These are phyloP conservation scores for Erpobdella octoculata DNA, from an alignment of 2,888 invertebrate genomes.

Conservation along the genomic window DNA sequence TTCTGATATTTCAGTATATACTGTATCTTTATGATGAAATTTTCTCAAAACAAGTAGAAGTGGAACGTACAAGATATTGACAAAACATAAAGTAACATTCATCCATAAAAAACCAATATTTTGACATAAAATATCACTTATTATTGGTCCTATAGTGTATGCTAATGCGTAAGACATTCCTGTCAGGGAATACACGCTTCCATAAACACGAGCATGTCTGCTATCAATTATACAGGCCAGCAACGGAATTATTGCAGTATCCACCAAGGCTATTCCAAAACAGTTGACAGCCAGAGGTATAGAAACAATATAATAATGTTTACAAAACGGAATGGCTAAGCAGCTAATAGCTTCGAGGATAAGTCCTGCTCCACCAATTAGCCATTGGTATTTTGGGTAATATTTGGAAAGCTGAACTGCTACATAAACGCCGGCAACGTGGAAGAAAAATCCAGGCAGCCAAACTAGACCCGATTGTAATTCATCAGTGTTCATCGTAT, in stretches of 20 bases:
- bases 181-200: background rate
- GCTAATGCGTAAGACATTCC: background rate
- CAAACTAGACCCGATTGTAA: background rate
- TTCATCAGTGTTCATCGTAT: background rate
- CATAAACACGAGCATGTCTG: background rate
- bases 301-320: background rate
- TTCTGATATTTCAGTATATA: too few relatives aligned
- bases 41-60: too few relatives aligned
- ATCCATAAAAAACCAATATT: too few relatives aligned
- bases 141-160: background rate
- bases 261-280: background rate
- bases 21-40: too few relatives aligned
- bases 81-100: too few relatives aligned
- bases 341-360: background rate
- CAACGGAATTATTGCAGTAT: background rate
- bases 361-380: background rate
- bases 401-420: background rate
- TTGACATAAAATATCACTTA: too few relatives aligned
- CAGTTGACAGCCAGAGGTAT: background rate
- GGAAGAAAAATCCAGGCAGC: background rate
- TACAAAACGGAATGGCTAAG: background rate
- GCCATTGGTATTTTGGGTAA: background rate
- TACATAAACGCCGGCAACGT: background rate
- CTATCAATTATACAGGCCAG: background rate
- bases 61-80: too few relatives aligned